Evolutionary conservation across 1,140 invertebrate genomes (phyloP).

Genomic region (Pogonognathellus flavescens): DNA sequence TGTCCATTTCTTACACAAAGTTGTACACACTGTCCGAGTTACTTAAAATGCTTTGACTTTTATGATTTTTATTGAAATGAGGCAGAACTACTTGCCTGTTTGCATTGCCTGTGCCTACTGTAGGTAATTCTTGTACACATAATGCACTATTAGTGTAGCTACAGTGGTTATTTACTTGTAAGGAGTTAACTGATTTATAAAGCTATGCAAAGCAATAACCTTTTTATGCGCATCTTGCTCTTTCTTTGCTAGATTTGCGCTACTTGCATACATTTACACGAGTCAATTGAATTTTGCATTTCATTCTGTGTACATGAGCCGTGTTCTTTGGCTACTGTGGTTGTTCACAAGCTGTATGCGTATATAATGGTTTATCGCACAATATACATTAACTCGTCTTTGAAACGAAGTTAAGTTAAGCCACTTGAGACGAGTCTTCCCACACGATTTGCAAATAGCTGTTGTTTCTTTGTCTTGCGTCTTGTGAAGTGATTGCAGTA

Average conservation of each 20-base stretch:
- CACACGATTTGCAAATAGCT: conserved; percentile 41
- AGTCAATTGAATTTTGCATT: conserved; percentile 1
- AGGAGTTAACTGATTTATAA: too few species aligned
- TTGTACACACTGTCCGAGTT: too few species aligned
- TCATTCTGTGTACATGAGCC: background rate
- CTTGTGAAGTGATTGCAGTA: background rate
- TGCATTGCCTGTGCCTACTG: background rate
- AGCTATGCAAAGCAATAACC: background rate
- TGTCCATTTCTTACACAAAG: too few species aligned
- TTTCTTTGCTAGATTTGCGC: background rate
- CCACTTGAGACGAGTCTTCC: conserved; percentile 2
- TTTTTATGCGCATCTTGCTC: background rate
- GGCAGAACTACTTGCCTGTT: background rate
- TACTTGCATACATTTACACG: background rate
- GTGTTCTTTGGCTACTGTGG: background rate
- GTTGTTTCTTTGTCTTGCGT: background rate
- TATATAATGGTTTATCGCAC: background rate
- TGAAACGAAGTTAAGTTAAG: background rate
- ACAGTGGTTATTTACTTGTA: too few species aligned
- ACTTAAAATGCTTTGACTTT: too few species aligned
- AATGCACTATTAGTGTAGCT: background rate
- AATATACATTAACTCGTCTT: background rate
- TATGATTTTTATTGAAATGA: background rate
- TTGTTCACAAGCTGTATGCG: too few species aligned
- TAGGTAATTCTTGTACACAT: background rate